Percentiles rank a stretch among this genome's conserved stretches.
These are phyloP conservation scores for Synergus umbraculus DNA, from an alignment of 2,888 invertebrate genomes.

Conservation along the genomic window DNA sequence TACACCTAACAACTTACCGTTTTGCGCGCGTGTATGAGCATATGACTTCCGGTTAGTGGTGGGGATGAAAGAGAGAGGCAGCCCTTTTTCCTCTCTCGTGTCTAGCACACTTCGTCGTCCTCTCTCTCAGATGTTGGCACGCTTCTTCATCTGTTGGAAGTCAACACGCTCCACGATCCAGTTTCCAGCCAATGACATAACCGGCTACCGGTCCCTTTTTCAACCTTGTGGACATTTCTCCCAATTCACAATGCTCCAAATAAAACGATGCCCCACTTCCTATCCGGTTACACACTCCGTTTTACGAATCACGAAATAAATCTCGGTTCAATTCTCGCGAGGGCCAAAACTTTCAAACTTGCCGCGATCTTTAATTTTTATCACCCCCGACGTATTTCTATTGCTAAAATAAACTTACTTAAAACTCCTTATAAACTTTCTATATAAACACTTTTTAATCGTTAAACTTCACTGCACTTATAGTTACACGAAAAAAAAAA, in stretches of 20 bases:
- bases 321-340: background rate
- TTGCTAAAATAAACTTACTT: background rate
- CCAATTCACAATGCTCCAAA: background rate
- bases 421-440: background rate
- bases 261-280: background rate
- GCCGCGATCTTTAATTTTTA: background rate
- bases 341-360: background rate
- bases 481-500: slow-evolving; percentile 25
- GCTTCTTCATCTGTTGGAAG: slow-evolving; percentile 57
- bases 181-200: slow-evolving; percentile 66
- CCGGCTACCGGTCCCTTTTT: slow-evolving; percentile 63
- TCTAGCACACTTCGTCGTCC: slow-evolving; percentile 2
- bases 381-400: background rate
- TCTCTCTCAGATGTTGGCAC: slow-evolving; percentile 48
- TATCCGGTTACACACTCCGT: background rate
- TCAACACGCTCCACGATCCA: slow-evolving; percentile 63
- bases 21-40: slow-evolving; percentile 76
- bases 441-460: background rate
- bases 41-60: slow-evolving; percentile 70
- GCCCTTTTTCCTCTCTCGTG: slow-evolving; percentile 52
- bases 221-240: slow-evolving; percentile 63
- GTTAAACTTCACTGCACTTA: slow-evolving; percentile 15
- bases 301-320: background rate
- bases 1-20: slow-evolving; percentile 69
- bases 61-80: slow-evolving; percentile 52